Evolutionary conservation across 1,140 invertebrate species (phyloP), one percentile per base, ranked within the genome.

Genomic region (Liolophura sinensis): DNA sequence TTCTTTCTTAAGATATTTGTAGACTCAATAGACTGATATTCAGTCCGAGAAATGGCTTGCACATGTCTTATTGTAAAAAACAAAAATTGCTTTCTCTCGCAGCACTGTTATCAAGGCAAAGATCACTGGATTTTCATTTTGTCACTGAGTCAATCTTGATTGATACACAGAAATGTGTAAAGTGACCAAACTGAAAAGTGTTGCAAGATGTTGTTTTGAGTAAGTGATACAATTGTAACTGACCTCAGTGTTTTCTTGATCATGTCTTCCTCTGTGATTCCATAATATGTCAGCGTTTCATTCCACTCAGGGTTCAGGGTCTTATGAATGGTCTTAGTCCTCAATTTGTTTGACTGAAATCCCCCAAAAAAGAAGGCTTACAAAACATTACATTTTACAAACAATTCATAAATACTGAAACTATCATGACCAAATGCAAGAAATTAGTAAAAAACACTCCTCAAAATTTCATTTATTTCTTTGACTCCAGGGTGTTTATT

Each of bases 261-360:
- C 78, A 94, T 85, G 83, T 96, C 91, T 60, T 91, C 89, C 74
- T 93, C 91, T 56, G 89, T 92, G 48, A 95, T 90, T 57, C 94
- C 93, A 78, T 95, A 93, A 84, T 96, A 97, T 57, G 92, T 92
- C 9, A 97, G 82, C 0, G 91, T 93, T 84, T 97, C 95, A 82
- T 97, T 95, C 86, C 95, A 97, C 82, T 96, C 93, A 0, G 95
- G 95, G 86, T 96, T 94, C 72, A 93, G 87, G 0, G 93, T 95
- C 83, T 95, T 96, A 82, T 94, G 92, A 0, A 96, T 91, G 0
- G 94, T 96, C 83, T 93, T 93, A 0, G 93, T 96, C 57, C 92
- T 86, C 18, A 94, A 84, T 79, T 93, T 89, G 67, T 90, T 92
- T 20, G 90, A 91, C 83, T 89, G 71, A 46, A 65, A 69, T 18